A percentile compares a stretch with the other conserved stretches of the same genome.
Conservation (phyloP, 2,797 vertebrate genomes). For the Garrulus glandarius region DNA sequence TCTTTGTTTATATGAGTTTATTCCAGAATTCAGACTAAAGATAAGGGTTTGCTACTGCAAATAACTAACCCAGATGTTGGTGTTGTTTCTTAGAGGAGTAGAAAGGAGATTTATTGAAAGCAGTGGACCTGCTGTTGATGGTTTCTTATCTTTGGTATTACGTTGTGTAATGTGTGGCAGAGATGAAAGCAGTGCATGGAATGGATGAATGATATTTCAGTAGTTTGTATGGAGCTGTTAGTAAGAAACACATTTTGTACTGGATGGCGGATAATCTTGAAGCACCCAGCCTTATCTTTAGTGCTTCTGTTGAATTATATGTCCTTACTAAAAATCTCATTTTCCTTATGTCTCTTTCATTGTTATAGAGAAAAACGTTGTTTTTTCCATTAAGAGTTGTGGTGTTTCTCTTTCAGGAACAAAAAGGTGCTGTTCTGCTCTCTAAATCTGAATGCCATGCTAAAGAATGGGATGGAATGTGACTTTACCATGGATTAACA, state of each 20-base stretch:
- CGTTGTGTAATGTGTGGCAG: not conserved
- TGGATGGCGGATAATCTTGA: not conserved
- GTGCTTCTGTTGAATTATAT: not conserved
- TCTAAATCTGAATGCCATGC: not conserved
- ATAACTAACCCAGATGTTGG: not conserved
- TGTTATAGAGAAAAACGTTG: not conserved
- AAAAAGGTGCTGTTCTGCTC: not conserved
- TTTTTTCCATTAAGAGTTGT: not conserved
- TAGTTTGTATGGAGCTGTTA: not conserved
- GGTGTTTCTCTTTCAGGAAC: not conserved
- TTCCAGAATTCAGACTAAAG: constrained; percentile 18
- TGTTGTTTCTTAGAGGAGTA: not conserved
- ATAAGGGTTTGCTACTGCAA: constrained; percentile 49
- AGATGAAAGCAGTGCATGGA: not conserved
- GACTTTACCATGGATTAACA: not conserved
- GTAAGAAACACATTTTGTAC: not conserved
- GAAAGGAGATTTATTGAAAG: not conserved
- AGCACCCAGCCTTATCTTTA: not conserved
- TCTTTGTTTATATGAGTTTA: constrained; percentile 41
- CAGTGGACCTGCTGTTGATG: not conserved
- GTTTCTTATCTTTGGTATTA: constrained; percentile 17
- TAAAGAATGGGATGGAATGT: not conserved
- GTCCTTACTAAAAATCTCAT: not conserved
- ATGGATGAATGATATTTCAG: not conserved
- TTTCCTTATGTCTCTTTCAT: not conserved